Conservation (phyloP, 2,797 vertebrate species). For the Hyperoplus lanceolatus region DNA sequence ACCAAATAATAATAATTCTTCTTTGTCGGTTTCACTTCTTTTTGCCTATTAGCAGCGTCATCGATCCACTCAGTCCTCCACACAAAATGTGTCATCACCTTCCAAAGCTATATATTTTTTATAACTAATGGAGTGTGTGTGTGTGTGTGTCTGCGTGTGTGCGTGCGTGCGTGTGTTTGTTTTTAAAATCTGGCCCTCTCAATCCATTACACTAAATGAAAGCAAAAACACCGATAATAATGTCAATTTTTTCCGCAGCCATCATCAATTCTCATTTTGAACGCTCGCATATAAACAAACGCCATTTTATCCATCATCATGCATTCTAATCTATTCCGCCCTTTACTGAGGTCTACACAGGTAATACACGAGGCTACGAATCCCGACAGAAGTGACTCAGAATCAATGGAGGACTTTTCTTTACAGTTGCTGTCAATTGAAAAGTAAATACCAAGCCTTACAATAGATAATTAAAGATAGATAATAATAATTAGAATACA, state of each 20-base stretch:
- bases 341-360: constrained; percentile 29
- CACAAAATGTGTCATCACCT: background rate
- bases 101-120: constrained; percentile 1
- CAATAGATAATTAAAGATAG: background rate
- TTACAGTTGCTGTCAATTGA: background rate
- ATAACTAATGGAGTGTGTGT: constrained; percentile 41
- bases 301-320: constrained; percentile 30
- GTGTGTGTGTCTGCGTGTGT: constrained; percentile 2
- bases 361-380: constrained; percentile 26
- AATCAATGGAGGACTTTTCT: constrained; percentile 17
- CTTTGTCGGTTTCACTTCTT: constrained; percentile 5
- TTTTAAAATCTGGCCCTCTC: constrained; percentile 9
- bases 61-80: constrained; percentile 6
- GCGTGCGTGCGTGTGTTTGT: background rate
- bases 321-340: constrained; percentile 36
- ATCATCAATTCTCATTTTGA: constrained; percentile 57
- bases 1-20: background rate
- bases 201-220: constrained; percentile 63
- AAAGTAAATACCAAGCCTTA: background rate
- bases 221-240: constrained; percentile 51
- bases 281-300: constrained; percentile 19
- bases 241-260: constrained; percentile 51
- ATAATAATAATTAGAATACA: background rate
- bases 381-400: constrained; percentile 27
- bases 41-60: constrained; percentile 2